A percentile compares a stretch with the other conserved stretches of the same genome.
These are phyloP conservation scores for Xestia xanthographa DNA, from an alignment of 2,888 invertebrate genomes.

Conservation along the genomic window DNA sequence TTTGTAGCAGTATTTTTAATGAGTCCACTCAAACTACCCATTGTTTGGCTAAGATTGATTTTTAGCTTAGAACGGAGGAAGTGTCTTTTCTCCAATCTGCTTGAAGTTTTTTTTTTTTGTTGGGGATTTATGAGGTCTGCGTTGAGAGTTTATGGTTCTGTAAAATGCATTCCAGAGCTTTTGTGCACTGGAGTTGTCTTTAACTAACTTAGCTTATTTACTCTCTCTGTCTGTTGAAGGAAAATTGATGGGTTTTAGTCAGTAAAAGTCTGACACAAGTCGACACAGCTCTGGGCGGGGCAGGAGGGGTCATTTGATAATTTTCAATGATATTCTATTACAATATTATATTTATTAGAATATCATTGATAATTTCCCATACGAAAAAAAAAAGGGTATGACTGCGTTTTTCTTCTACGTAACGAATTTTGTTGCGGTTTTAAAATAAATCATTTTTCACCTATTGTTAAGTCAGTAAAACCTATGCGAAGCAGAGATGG, in stretches of 20 bases:
- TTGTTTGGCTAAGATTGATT: conserved; percentile 71
- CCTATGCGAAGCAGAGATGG: neutral
- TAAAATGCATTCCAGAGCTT: neutral
- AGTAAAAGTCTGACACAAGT: no score
- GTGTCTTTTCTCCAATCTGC: conserved; percentile 41
- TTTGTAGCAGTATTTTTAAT: conserved; percentile 80
- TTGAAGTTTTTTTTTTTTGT: conserved; percentile 1
- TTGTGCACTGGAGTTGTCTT: neutral
- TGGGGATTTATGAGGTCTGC: neutral
- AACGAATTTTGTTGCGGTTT: neutral
- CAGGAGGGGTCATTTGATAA: no score
- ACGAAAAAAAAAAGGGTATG: no score
- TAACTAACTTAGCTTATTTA: neutral
- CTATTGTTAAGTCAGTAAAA: neutral
- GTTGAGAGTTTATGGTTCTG: neutral
- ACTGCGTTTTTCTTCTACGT: neutral
- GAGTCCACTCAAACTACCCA: conserved; percentile 73
- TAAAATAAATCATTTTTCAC: neutral
- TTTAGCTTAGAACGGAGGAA: conserved; percentile 37
- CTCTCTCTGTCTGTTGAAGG: no score
- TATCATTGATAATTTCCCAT: no score
- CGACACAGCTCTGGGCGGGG: no score
- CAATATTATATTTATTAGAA: no score
- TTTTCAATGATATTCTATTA: no score
- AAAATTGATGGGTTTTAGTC: no score